Evolutionary conservation across 2,888 invertebrate genomes (phyloP), one percentile per base, ranked within the genome.

Genomic region (Cepaea hortensis): DNA sequence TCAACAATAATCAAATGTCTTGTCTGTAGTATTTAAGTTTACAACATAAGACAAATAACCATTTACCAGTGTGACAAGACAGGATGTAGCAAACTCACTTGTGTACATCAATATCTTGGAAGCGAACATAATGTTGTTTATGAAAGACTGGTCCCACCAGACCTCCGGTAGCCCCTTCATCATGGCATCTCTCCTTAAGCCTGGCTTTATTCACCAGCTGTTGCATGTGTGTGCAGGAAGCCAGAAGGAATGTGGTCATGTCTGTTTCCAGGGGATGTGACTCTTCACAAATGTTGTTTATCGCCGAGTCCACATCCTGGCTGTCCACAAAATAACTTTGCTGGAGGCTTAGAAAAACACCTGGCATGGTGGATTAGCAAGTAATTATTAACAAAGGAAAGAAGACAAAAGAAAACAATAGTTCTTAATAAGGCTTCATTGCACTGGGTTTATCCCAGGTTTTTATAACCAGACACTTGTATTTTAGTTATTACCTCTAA

Each of bases 241-340:
- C 91, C 83, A 96, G 95, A 76, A 97, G 94, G 93, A 96, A 97
- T 88, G 96, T 95, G 0, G 96, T 96, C 86, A 97, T 96, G 91
- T 97, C 96, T 88, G 96, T 96, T 93, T 96, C 96, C 81, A 96
- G 95, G 13, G 93, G 93, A 3, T 96, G 93, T 13, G 95, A 95
- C 94, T 96, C 96, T 90, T 96, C 96, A 93, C 97, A 97, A 90
- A 96, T 96, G 90, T 92, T 93, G 90, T 96, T 96, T 90, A 97
- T 96, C 55, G 96, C 96, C 13, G 96, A 95, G 89, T 96, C 96
- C 89, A 97, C 96, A 93, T 97, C 97, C 76, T 95, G 95, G 76
- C 95, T 95, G 90, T 96, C 95, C 48, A 97, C 94, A 81, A 95
- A 95, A 73, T 95, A 95, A 85, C 95, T 96, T 73, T 95, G 94